Conservation (phyloP, 2,888 invertebrate species). For the Orthonevra nobilis region DNA sequence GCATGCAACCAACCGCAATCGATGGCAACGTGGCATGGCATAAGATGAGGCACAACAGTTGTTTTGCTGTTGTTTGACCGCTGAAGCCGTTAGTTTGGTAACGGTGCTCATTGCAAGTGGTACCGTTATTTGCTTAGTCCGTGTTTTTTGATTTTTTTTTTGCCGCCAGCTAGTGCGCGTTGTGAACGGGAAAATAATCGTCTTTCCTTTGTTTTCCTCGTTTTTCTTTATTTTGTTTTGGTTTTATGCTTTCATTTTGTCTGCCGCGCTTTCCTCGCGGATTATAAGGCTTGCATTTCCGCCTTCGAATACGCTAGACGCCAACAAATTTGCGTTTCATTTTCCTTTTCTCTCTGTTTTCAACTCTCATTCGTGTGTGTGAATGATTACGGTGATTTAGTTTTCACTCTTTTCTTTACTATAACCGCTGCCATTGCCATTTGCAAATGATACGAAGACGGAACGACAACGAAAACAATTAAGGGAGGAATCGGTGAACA, state of each 20-base stretch:
- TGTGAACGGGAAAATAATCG: constrained; percentile 8
- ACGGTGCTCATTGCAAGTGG: constrained; percentile 40
- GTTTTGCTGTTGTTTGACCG: constrained; percentile 14
- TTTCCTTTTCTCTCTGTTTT: too few relatives aligned
- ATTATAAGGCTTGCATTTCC: too few relatives aligned
- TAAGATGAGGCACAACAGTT: too few relatives aligned
- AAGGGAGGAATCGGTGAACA: constrained; percentile 1
- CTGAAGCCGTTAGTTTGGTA: constrained; percentile 53
- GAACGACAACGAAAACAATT: constrained; percentile 3
- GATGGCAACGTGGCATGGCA: background rate
- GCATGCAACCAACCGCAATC: constrained; percentile 36
- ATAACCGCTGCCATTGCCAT: too few relatives aligned
- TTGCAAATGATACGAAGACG: constrained; percentile 1
- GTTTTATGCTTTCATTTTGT: constrained; percentile 8
- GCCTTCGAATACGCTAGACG: background rate
- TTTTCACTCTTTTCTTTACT: too few relatives aligned
- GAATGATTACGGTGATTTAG: too few relatives aligned
- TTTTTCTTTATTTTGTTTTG: constrained; percentile 36
- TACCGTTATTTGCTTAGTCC: constrained; percentile 23
- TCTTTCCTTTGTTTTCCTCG: constrained; percentile 40
- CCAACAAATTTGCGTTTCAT: background rate
- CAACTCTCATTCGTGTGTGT: too few relatives aligned
- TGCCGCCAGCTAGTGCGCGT: constrained; percentile 22
- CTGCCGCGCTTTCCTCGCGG: background rate
- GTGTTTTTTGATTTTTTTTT: background rate